phyloP scores from a whole-genome alignment of 2,888 invertebrate genomes.

The Drosophila anomalipes region DNA sequence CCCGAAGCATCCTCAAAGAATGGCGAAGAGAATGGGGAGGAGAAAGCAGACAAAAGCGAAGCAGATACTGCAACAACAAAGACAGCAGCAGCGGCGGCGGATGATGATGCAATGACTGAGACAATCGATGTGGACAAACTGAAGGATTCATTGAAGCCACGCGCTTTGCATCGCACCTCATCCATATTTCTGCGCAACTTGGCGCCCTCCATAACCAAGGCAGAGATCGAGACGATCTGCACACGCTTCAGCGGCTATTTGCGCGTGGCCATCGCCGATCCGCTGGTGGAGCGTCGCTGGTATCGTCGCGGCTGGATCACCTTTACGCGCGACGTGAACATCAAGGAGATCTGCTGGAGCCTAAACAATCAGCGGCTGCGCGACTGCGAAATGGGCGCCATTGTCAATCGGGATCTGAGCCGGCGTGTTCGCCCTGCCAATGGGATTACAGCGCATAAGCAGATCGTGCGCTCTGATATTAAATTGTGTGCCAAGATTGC shows the following conservation, averaged over 20 bases:
- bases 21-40: slow-evolving; percentile 53
- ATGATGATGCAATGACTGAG: slow-evolving; percentile 51
- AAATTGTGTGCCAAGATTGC: slow-evolving; percentile 96
- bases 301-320: slow-evolving; percentile 99
- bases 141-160: slow-evolving; percentile 86
- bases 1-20: slow-evolving; percentile 24
- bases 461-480: slow-evolving; percentile 95
- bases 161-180: slow-evolving; percentile 96
- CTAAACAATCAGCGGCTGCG: slow-evolving; percentile 94
- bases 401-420: slow-evolving; percentile 98
- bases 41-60: slow-evolving; percentile 17
- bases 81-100: not conserved
- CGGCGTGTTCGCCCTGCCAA: slow-evolving; percentile 96
- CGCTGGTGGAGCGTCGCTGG: slow-evolving; percentile 97
- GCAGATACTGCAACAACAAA: slow-evolving; percentile 58
- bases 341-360: slow-evolving; percentile 99
- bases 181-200: slow-evolving; percentile 98
- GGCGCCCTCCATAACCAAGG: slow-evolving; percentile 97
- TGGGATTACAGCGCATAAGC: slow-evolving; percentile 95
- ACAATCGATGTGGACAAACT: slow-evolving; percentile 86
- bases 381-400: slow-evolving; percentile 88
- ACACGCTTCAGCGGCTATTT: slow-evolving; percentile 96
- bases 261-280: slow-evolving; percentile 98
- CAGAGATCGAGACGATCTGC: slow-evolving; percentile 98
- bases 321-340: slow-evolving; percentile 97